Conservation (phyloP, 2,888 invertebrate species). For the Latrodectus hesperus region DNA sequence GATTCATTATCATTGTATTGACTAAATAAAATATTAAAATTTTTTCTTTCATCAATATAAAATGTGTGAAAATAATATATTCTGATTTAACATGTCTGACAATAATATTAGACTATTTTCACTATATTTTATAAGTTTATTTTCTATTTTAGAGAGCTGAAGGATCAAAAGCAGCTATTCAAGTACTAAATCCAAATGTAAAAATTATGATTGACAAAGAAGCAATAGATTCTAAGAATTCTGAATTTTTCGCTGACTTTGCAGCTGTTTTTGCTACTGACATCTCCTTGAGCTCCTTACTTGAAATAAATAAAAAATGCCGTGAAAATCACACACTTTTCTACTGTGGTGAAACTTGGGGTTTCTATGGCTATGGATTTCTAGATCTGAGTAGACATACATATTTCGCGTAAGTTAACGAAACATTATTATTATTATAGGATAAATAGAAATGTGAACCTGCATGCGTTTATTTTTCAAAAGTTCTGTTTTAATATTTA, state of each 20-base stretch:
- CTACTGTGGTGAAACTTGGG: slow-evolving; percentile 79
- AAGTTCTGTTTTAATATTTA: no score
- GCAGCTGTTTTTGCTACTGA: slow-evolving; percentile 65
- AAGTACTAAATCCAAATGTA: slow-evolving; percentile 94
- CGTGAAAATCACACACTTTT: slow-evolving; percentile 57
- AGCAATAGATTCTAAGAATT: slow-evolving; percentile 18
- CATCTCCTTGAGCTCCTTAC: slow-evolving; percentile 40
- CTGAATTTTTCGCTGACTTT: slow-evolving; percentile 50
- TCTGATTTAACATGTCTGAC: no score
- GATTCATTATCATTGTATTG: no score
- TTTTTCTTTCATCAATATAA: no score
- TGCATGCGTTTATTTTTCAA: no score
- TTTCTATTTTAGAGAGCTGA: slow-evolving; percentile 83
- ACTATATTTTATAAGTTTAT: neutral
- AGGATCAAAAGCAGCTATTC: slow-evolving; percentile 85
- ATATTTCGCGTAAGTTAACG: slow-evolving; percentile 82
- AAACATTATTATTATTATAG: neutral
- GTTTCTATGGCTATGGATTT: slow-evolving; percentile 93
- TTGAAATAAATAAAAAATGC: slow-evolving; percentile 64
- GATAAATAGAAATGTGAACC: no score
- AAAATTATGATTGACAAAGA: slow-evolving; percentile 79
- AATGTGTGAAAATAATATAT: no score
- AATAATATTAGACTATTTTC: neutral
- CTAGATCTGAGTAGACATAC: slow-evolving; percentile 87
- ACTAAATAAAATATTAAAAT: no score